Base-by-base conservation (phyloP, 1,140 invertebrate genomes). In the Ips nitidus region DNA sequence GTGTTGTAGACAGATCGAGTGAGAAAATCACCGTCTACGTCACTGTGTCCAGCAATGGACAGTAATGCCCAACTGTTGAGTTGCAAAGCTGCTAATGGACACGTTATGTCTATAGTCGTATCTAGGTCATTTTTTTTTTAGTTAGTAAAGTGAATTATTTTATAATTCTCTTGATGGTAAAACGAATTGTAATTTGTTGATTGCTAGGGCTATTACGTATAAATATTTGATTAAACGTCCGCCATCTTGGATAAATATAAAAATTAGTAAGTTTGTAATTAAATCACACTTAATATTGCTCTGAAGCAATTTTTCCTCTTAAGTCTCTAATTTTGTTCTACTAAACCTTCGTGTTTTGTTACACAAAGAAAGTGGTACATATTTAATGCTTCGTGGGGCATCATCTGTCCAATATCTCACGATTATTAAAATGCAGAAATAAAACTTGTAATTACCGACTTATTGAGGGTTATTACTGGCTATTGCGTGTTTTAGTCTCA, bases 1-100 rank as follows among this genome's bases (percentile, higher is more conserved):
- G 22, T 22, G 22, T 22, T 22, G 22, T 22, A 22, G 22, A 22
- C 22, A 22, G 22, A 22, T 22, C 0, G 0, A 22, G 22, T 0
- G 22, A 22, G 22, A 22, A 22, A 22, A 22, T n/a, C n/a, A n/a
- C n/a, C n/a, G n/a, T 22, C 22, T 22, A 22, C 22, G 22, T 22
- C 22, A 22, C 22, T 22, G 22, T 22, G 22, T 22, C 22, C 22
- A 22, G 59, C 4, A 43, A 50, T 8, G 64, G 66, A 59, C 66
- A 68, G 36, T 47, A 61, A 68, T 61, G 45, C 40, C 66, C 66
- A 68, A 68, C 66, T 68, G 66, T 68, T 68, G 66, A 68, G 41
- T 61, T 60, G 7, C 65, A 47, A 37, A 56, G 56, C 56, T 5
- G 45, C 58, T 53, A 61, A 58, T 66, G 43, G 65, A 50, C 41